These are phyloP conservation scores for Drosophila littoralis DNA, from an alignment of 1,140 invertebrate species.

Conservation along the genomic window DNA sequence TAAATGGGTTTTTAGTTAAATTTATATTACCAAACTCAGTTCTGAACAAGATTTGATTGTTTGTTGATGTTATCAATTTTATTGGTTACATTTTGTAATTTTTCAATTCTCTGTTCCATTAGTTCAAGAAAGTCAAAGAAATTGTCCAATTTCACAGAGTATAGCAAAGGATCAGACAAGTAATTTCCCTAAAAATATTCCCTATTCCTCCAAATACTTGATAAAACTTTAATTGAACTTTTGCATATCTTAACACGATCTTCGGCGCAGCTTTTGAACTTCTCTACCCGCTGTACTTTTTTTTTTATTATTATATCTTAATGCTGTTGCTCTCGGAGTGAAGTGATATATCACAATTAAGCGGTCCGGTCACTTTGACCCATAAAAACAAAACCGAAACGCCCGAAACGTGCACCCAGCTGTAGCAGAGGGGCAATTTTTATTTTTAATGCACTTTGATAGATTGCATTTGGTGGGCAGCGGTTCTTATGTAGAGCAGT, in stretches of 20 bases:
- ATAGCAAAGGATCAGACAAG: background rate
- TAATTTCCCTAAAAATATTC: background rate
- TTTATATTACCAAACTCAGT: too few species aligned
- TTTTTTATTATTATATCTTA: conserved; percentile 30
- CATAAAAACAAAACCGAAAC: conserved; percentile 52
- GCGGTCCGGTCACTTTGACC: conserved; percentile 62
- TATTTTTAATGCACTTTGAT: conserved; percentile 76
- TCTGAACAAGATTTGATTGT: too few species aligned
- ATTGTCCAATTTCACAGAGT: background rate
- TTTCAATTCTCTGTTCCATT: too few species aligned
- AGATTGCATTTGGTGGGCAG: conserved; percentile 69
- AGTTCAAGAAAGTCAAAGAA: too few species aligned
- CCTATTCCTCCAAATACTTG: background rate
- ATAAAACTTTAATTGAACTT: background rate
- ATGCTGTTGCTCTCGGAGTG: conserved; percentile 28
- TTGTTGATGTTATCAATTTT: too few species aligned
- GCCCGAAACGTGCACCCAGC: conserved; percentile 27
- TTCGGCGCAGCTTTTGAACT: conserved; percentile 18
- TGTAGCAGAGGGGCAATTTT: conserved; percentile 11
- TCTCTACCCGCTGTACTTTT: conserved; percentile 24
- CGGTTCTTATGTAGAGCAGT: conserved; percentile 48
- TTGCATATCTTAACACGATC: background rate
- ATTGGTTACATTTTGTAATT: too few species aligned
- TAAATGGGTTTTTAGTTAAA: too few species aligned
- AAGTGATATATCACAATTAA: conserved; percentile 80